Evolutionary conservation across 2,113 vertebrate genomes (phyloP), one percentile per base, ranked within the genome.

Genomic region (Sylvietta virens): DNA sequence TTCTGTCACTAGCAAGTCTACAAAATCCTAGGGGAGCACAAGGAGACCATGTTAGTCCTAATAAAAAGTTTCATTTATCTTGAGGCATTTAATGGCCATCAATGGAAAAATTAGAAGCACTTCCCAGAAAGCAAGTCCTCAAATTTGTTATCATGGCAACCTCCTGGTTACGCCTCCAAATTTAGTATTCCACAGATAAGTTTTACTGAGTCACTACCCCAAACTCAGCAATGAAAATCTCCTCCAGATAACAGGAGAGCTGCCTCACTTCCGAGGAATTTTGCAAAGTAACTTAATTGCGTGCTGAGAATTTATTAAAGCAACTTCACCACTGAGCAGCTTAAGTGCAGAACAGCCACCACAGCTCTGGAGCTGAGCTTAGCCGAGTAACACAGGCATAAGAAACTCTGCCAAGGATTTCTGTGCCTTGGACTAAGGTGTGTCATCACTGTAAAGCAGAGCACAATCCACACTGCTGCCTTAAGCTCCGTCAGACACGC

Each of bases 131-230:
- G 65, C 65, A 89, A 91, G 89, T 89, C 58, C 53, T 92, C 95
- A 15, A 89, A 92, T 89, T 95, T 94, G 94, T 95, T 95, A 97
- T 95, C 93, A 76, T 89, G 78, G 89, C 83, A 97, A 95, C 93
- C 93, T 93, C 94, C 57, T 88, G 71, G 89, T 92, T 96, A 96
- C 40, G 2, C 86, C 84, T 96, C 94, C 95, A 96, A 94, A 96
- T 96, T 95, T 95, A 95, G 91, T 95, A 92, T 90, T 95, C 65
- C 54, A 60, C 78, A 96, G 93, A 97, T 87, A 95, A 95, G 89
- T 95, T 94, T 33, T 39, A 91, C 65, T 96, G 95, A 96, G 92
- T 95, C 96, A 97, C 84, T 94, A 89, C 77, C 73, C 89, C 61
- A 88, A 84, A 92, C 73, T 94, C 88, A 88, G 94, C 62, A 86